phyloP scores from a whole-genome alignment of 2,797 vertebrate genomes.

The Tapirus indicus region DNA sequence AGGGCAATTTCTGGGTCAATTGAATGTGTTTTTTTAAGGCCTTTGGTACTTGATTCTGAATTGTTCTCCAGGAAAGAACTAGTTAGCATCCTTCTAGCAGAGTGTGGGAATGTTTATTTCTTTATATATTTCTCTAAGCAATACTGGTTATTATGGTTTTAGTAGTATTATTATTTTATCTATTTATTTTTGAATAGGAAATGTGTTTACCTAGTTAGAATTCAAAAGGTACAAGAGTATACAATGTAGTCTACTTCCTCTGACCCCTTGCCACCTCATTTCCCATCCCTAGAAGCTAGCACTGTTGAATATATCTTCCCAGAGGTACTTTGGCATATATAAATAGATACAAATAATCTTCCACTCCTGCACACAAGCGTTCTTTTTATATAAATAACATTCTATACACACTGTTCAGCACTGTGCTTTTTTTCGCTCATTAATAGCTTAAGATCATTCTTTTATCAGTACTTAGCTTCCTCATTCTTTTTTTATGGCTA shows the following conservation, averaged over 20 bases:
- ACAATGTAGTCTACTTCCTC: not conserved
- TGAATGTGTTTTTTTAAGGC: slow-evolving; percentile 35
- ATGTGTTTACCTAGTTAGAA: slow-evolving; percentile 44
- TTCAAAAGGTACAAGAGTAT: slow-evolving; percentile 23
- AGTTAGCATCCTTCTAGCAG: slow-evolving; percentile 4
- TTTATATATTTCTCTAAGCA: slow-evolving; percentile 5
- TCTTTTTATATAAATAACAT: not conserved
- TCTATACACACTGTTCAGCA: not conserved
- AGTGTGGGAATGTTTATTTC: slow-evolving; percentile 33
- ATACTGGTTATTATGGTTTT: slow-evolving; percentile 18
- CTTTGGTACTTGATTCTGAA: not conserved
- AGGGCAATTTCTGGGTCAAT: slow-evolving; percentile 23
- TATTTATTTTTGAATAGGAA: slow-evolving; percentile 33
- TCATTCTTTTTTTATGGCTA: not conserved
- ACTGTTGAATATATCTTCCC: slow-evolving; percentile 4
- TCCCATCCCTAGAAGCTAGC: not conserved
- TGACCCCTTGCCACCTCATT: not conserved
- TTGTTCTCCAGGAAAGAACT: slow-evolving; percentile 51
- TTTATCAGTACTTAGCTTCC: not conserved
- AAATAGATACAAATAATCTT: slow-evolving; percentile 23
- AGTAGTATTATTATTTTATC: not conserved
- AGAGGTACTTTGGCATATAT: not conserved
- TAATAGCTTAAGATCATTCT: slow-evolving; percentile 7
- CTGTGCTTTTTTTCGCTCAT: not conserved
- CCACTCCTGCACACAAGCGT: not conserved